Evolutionary conservation across 2,888 invertebrate species (phyloP).

Genomic region (Formica aserva): DNA sequence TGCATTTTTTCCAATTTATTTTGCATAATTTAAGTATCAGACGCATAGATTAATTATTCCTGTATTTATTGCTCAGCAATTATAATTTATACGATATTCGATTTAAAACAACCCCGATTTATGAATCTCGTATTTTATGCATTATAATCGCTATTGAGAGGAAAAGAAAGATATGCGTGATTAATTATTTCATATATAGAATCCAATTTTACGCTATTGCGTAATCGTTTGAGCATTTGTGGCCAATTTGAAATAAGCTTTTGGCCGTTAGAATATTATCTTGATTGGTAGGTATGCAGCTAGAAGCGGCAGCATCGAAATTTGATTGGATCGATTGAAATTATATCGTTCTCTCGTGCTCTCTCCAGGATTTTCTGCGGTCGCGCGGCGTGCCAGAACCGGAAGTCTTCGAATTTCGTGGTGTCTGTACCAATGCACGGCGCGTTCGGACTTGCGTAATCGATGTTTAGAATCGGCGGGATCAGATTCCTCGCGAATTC

Average conservation of each 20-base stretch:
- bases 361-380: slow-evolving; percentile 36
- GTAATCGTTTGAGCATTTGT: background rate
- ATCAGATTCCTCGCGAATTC: slow-evolving; percentile 65
- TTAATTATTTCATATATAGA: slow-evolving; percentile 27
- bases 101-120: slow-evolving; percentile 24
- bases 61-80: slow-evolving; percentile 22
- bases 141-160: background rate
- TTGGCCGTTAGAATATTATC: slow-evolving; percentile 54
- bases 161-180: slow-evolving; percentile 16
- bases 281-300: slow-evolving; percentile 41
- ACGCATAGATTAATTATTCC: background rate
- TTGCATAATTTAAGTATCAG: background rate
- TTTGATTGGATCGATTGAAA: slow-evolving; percentile 45
- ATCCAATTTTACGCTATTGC: slow-evolving; percentile 11
- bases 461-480: slow-evolving; percentile 54
- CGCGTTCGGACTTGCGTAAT: slow-evolving; percentile 43
- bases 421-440: slow-evolving; percentile 3
- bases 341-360: background rate
- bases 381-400: slow-evolving; percentile 14
- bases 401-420: slow-evolving; percentile 54
- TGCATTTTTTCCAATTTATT: background rate
- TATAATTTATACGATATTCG: slow-evolving; percentile 34
- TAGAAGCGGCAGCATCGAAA: slow-evolving; percentile 21
- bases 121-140: slow-evolving; percentile 25
- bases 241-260: slow-evolving; percentile 40